phyloP scores from a whole-genome alignment of 2,888 invertebrate genomes.

The Coenonympha arcania region DNA sequence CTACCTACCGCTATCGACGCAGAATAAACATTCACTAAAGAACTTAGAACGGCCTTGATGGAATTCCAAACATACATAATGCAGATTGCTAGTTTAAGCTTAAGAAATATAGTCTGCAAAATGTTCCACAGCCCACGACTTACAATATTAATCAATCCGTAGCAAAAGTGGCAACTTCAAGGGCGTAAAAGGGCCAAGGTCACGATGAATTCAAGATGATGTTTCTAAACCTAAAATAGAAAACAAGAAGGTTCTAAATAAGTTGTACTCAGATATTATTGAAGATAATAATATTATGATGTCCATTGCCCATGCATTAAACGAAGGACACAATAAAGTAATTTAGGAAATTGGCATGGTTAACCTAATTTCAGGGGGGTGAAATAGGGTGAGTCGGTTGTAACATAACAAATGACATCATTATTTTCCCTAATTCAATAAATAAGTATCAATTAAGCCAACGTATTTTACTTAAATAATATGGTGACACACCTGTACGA shows the following conservation, averaged over 20 bases:
- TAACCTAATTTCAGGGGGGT: neutral
- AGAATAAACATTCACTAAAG: conserved; percentile 16
- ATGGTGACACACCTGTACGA: conserved; percentile 5
- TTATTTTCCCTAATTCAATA: neutral
- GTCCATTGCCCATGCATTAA: neutral
- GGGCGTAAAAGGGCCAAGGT: conserved; percentile 4
- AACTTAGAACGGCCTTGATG: conserved; percentile 15
- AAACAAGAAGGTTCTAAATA: too few species aligned
- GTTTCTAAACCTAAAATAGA: neutral
- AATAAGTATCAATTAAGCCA: neutral
- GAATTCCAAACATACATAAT: neutral
- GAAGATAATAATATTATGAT: too few species aligned
- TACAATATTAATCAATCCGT: neutral
- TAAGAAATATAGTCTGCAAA: neutral
- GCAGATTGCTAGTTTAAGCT: neutral
- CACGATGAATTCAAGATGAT: neutral
- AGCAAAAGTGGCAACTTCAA: neutral
- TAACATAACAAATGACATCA: neutral
- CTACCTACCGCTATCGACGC: conserved; percentile 34
- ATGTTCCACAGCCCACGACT: neutral
- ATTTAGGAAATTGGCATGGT: neutral
- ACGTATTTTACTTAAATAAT: conserved; percentile 3
- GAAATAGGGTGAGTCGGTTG: neutral
- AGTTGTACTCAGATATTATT: too few species aligned
- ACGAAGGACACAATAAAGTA: neutral